These are phyloP conservation scores for Bos javanicus DNA, from an alignment of 2,113 vertebrate species.

Conservation along the genomic window DNA sequence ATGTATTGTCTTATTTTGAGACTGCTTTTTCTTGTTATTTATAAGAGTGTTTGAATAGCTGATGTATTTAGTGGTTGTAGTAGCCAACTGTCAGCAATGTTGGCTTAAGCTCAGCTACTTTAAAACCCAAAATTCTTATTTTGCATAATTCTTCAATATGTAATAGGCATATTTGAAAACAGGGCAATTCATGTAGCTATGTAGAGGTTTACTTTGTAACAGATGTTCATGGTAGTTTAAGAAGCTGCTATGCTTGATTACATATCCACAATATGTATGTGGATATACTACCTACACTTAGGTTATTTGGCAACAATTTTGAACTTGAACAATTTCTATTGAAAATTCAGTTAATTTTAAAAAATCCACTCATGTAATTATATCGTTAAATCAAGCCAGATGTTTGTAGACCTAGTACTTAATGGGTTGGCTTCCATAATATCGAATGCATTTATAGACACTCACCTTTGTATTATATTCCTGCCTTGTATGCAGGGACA, in stretches of 20 bases:
- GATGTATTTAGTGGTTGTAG: neutral
- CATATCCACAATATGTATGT: neutral
- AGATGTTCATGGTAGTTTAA: neutral
- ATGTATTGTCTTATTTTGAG: neutral
- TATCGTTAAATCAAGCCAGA: neutral
- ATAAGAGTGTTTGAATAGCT: neutral
- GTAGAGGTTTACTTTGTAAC: neutral
- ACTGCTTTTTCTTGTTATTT: neutral
- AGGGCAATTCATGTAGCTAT: neutral
- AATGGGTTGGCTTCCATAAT: neutral
- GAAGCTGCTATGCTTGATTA: neutral
- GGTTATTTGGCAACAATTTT: neutral
- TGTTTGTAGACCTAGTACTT: neutral
- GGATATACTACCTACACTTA: neutral
- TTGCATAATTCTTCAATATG: neutral
- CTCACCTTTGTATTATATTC: neutral
- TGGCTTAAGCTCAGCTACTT: neutral
- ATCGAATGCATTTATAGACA: neutral
- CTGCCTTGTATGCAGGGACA: neutral
- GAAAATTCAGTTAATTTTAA: neutral
- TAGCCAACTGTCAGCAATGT: neutral
- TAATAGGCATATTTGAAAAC: neutral
- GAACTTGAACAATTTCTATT: neutral
- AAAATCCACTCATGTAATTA: neutral
- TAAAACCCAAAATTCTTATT: neutral